Evolutionary conservation across 2,113 vertebrate species (phyloP).

Genomic region (Chaetorhynchus papuensis): DNA sequence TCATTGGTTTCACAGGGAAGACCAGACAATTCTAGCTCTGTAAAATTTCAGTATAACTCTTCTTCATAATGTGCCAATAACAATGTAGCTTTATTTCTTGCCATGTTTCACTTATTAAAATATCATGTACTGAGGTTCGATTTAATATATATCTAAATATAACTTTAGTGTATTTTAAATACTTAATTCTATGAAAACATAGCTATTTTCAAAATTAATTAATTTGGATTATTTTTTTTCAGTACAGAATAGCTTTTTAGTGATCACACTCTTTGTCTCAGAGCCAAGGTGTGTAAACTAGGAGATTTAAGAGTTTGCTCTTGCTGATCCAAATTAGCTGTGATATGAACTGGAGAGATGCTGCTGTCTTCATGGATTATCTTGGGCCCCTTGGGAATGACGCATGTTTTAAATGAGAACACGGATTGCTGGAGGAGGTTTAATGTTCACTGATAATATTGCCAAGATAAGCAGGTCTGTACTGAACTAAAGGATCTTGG

Average conservation of each 20-base stretch:
- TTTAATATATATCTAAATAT: neutral
- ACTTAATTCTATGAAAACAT: neutral
- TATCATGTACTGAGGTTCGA: rapidly evolving
- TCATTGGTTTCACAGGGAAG: neutral
- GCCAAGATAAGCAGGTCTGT: neutral
- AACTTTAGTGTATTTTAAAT: neutral
- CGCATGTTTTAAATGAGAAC: neutral
- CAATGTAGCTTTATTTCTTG: neutral
- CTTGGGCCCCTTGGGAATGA: neutral
- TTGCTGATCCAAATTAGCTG: neutral
- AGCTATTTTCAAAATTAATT: neutral
- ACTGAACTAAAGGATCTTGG: neutral
- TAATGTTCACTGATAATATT: neutral
- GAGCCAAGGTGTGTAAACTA: neutral
- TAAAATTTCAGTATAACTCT: neutral
- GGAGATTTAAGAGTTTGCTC: neutral
- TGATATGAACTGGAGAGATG: neutral
- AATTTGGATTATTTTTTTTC: neutral
- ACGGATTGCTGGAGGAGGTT: neutral
- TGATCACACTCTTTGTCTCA: neutral
- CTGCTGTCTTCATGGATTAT: neutral
- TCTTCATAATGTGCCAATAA: neutral
- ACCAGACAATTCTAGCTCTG: neutral
- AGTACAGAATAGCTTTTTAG: neutral
- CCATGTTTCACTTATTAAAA: neutral